Evolutionary conservation across 2,888 invertebrate species (phyloP).

Genomic region (Cephus pygmeus): DNA sequence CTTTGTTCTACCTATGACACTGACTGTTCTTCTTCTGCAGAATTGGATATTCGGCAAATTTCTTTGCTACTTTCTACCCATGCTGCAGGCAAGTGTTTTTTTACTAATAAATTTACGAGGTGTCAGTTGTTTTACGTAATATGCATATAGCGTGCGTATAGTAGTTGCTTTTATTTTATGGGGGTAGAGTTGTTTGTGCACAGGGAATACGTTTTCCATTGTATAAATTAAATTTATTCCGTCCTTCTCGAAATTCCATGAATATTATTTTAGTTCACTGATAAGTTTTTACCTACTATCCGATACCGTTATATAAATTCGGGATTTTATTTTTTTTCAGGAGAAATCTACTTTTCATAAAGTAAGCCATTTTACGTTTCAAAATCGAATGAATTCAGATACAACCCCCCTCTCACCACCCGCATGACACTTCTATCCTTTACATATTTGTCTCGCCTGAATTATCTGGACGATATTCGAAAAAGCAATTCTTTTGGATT

Average conservation of each 20-base stretch:
- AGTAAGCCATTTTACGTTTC: background rate
- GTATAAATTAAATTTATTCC: background rate
- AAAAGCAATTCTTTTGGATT: background rate
- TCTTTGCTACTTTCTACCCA: conserved; percentile 78
- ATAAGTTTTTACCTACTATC: background rate
- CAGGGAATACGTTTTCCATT: background rate
- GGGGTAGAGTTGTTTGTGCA: background rate
- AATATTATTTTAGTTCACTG: background rate
- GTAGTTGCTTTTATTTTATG: background rate
- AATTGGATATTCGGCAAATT: conserved; percentile 81
- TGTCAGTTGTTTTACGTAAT: too few species aligned
- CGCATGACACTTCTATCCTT: background rate
- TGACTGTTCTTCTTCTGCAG: conserved; percentile 75
- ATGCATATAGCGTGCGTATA: background rate
- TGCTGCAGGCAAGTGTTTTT: conserved; percentile 73
- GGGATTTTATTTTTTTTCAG: background rate
- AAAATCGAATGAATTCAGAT: background rate
- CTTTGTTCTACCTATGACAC: conserved; percentile 75
- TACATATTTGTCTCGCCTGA: background rate
- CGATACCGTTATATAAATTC: background rate
- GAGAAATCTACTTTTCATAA: background rate
- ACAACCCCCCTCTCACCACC: too few species aligned
- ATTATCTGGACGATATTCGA: background rate
- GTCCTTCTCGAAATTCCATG: background rate
- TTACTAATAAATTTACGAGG: background rate